These are phyloP conservation scores for Urosaurus nigricauda DNA, from an alignment of 2,797 vertebrate species.

Conservation along the genomic window DNA sequence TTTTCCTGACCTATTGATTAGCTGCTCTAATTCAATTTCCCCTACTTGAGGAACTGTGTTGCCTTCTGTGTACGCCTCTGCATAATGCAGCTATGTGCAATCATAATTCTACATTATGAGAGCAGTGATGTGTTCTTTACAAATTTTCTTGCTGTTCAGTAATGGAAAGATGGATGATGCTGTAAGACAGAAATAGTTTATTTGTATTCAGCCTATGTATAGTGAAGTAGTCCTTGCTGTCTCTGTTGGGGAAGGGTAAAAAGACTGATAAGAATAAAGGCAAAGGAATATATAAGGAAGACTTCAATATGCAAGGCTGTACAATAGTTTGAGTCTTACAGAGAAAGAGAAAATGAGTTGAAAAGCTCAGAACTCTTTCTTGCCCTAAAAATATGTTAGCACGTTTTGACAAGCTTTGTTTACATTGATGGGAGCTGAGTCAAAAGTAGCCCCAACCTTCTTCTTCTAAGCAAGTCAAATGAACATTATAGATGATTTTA, in stretches of 20 bases:
- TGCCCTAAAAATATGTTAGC: background rate
- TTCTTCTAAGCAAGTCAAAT: background rate
- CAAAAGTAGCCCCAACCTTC: background rate
- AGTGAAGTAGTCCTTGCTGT: background rate
- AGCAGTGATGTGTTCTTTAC: background rate
- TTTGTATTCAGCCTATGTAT: background rate
- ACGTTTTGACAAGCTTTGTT: background rate
- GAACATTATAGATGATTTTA: slow-evolving; percentile 26
- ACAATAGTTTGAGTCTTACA: background rate
- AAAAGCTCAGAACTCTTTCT: background rate
- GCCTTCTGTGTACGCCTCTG: background rate
- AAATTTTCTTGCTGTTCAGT: background rate
- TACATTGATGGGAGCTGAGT: slow-evolving; percentile 5
- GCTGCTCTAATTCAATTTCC: slow-evolving; percentile 46
- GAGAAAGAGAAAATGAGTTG: background rate
- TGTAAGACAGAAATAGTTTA: background rate
- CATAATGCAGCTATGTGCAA: slow-evolving; percentile 17
- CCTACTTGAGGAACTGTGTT: slow-evolving; percentile 42
- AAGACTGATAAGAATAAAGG: background rate
- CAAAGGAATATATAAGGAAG: slow-evolving; percentile 9
- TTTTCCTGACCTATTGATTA: slow-evolving; percentile 62
- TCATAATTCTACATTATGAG: slow-evolving; percentile 12
- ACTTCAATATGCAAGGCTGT: background rate
- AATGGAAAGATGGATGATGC: background rate
- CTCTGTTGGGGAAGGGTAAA: background rate